Evolutionary conservation across 2,797 vertebrate genomes (phyloP).

Genomic region (Manis javanica): DNA sequence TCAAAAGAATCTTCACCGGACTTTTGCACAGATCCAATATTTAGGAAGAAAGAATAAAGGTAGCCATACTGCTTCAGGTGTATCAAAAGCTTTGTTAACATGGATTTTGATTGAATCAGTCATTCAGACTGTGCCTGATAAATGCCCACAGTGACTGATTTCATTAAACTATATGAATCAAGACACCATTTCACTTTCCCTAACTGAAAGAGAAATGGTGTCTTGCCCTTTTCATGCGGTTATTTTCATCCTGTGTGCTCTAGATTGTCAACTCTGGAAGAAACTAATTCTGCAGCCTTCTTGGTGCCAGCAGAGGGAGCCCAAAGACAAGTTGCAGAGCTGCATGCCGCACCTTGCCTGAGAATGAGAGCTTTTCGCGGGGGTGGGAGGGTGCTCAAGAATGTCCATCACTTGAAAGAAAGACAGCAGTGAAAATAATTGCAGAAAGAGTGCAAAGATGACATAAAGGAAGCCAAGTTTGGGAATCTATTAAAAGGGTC

Average conservation of each 20-base stretch:
- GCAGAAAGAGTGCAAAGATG: constrained; percentile 30
- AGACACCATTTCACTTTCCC: background rate
- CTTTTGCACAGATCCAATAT: constrained; percentile 10
- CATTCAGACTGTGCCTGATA: background rate
- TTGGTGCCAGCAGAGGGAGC: constrained; percentile 75
- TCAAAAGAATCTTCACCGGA: background rate
- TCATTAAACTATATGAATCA: background rate
- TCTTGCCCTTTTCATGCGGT: background rate
- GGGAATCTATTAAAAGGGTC: constrained; percentile 68
- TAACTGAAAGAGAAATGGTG: background rate
- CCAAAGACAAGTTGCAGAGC: constrained; percentile 65
- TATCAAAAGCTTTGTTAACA: background rate
- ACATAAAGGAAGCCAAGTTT: constrained; percentile 59
- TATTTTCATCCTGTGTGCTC: background rate
- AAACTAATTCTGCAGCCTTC: background rate
- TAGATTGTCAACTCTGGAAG: background rate
- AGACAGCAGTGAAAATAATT: constrained; percentile 54
- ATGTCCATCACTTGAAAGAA: background rate
- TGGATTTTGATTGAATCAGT: constrained; percentile 7
- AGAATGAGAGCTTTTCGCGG: background rate
- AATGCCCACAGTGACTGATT: background rate
- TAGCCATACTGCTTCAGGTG: background rate
- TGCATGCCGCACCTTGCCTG: rapidly evolving
- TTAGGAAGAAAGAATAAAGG: constrained; percentile 47
- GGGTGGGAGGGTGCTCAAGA: background rate